Conservation (phyloP, 2,797 vertebrate genomes). For the Zenarchopterus dispar region DNA sequence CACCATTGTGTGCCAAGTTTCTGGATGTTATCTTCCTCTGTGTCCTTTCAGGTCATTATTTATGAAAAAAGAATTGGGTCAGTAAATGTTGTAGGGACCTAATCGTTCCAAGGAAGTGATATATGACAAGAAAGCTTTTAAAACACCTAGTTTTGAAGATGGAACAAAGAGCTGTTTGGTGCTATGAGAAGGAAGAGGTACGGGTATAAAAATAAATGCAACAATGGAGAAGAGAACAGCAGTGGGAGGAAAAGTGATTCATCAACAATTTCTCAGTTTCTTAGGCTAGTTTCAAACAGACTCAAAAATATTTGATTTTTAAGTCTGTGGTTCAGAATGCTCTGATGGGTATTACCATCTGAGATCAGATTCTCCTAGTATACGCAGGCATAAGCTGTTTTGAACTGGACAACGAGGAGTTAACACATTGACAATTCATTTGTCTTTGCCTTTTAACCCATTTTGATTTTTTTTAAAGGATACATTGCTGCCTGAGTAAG, state of each 20-base stretch:
- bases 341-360: slow-evolving; percentile 27
- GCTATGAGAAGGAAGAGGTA: slow-evolving; percentile 71
- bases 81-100: slow-evolving; percentile 49
- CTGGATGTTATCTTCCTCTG: slow-evolving; percentile 50
- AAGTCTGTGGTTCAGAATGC: slow-evolving; percentile 43
- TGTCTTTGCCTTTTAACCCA: slow-evolving; percentile 18
- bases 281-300: slow-evolving; percentile 68
- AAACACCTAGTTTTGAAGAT: slow-evolving; percentile 70
- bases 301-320: slow-evolving; percentile 65
- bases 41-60: slow-evolving; percentile 58
- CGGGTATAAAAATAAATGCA: slow-evolving; percentile 76
- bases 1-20: slow-evolving; percentile 71
- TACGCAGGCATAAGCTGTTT: slow-evolving; percentile 15
- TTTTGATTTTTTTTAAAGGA: slow-evolving; percentile 82
- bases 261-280: slow-evolving; percentile 72
- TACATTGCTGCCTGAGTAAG: slow-evolving; percentile 98
- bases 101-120: slow-evolving; percentile 68
- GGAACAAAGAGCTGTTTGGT: slow-evolving; percentile 58
- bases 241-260: slow-evolving; percentile 78
- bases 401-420: slow-evolving; percentile 13
- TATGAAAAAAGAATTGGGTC: slow-evolving; percentile 60
- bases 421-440: slow-evolving; percentile 20
- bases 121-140: slow-evolving; percentile 73
- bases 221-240: slow-evolving; percentile 69
- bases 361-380: slow-evolving; percentile 32